Evolutionary conservation across 2,113 vertebrate species (phyloP).

Genomic region (Pongo pygmaeus): DNA sequence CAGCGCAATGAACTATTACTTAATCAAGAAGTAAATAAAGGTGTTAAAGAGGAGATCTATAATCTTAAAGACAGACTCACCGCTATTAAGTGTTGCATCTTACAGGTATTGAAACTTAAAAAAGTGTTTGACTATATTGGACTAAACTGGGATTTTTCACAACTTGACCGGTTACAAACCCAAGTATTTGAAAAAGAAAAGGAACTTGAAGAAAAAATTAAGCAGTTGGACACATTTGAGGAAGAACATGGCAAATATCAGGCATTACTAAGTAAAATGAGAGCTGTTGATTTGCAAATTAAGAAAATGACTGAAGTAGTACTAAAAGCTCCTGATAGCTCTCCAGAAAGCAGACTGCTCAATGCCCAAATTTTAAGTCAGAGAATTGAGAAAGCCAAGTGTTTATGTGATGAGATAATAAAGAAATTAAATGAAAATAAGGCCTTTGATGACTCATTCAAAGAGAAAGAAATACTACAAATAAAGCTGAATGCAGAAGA

Average conservation of each 20-base stretch:
- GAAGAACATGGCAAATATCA: slow-evolving; percentile 83
- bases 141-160: slow-evolving; percentile 81
- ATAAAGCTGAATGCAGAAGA: slow-evolving; percentile 81
- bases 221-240: slow-evolving; percentile 75
- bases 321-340: slow-evolving; percentile 57
- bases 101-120: slow-evolving; percentile 76
- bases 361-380: slow-evolving; percentile 83
- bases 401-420: slow-evolving; percentile 80
- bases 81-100: slow-evolving; percentile 72
- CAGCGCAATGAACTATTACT: slow-evolving; percentile 56
- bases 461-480: slow-evolving; percentile 82
- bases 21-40: slow-evolving; percentile 37
- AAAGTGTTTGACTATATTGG: slow-evolving; percentile 78
- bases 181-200: slow-evolving; percentile 74
- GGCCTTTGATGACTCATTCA: slow-evolving; percentile 84
- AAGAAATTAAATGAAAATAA: slow-evolving; percentile 83
- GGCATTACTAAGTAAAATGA: slow-evolving; percentile 82
- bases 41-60: slow-evolving; percentile 62
- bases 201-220: slow-evolving; percentile 83
- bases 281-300: slow-evolving; percentile 80
- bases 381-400: slow-evolving; percentile 84
- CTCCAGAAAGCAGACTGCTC: slow-evolving; percentile 78
- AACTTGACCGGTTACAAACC: slow-evolving; percentile 76
- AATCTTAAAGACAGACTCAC: slow-evolving; percentile 67
- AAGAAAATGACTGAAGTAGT: slow-evolving; percentile 80